Conservation (phyloP, 2,888 invertebrate species). For the Amblyjoppa fuscipennis region DNA sequence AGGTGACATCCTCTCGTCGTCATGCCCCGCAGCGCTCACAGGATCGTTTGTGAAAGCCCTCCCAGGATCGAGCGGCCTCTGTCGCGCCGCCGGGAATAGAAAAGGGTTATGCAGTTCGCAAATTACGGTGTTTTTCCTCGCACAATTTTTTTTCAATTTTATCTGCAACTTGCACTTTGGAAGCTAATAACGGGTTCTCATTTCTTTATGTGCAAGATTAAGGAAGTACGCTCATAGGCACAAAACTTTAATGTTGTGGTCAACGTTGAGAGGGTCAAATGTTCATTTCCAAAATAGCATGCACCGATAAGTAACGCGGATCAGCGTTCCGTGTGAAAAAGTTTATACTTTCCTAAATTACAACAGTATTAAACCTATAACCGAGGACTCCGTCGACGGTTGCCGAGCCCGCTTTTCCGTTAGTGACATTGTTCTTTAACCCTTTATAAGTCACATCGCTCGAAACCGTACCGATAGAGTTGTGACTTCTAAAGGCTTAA, state of each 20-base stretch:
- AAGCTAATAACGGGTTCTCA: background rate
- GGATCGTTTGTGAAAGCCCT: conserved; percentile 34
- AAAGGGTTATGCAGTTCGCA: background rate
- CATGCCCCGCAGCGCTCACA: conserved; percentile 32
- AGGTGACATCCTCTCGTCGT: conserved; percentile 43
- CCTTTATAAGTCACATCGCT: too few species aligned
- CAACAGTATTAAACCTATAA: background rate
- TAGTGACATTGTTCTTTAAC: background rate
- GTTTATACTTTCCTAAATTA: background rate
- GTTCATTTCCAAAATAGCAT: too few species aligned
- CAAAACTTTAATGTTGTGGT: too few species aligned
- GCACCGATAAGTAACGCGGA: too few species aligned
- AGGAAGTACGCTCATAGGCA: too few species aligned
- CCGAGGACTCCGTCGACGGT: background rate
- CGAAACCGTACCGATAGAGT: too few species aligned
- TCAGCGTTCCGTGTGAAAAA: background rate
- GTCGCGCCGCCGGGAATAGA: background rate
- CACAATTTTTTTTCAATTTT: too few species aligned
- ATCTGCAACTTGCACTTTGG: background rate
- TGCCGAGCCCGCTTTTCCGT: background rate
- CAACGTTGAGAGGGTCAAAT: too few species aligned
- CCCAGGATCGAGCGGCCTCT: conserved; percentile 20
- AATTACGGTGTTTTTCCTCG: too few species aligned
- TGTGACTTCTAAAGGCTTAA: too few species aligned
- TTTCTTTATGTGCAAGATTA: too few species aligned